Conservation (phyloP, 2,888 invertebrate genomes). For the Nebria salina region DNA sequence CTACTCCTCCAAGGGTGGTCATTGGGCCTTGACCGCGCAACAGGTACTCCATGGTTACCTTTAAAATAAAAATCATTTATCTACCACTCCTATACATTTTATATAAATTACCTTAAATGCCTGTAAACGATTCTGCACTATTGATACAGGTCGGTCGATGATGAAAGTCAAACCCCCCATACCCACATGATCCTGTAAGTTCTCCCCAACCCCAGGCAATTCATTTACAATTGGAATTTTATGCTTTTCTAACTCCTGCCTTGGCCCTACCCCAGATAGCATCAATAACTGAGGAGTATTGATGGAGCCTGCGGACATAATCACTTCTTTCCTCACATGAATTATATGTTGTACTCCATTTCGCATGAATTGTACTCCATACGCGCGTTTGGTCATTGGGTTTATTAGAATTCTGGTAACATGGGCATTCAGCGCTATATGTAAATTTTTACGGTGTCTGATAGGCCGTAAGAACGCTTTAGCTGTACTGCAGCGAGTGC, state of each 20-base stretch:
- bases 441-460: conserved; percentile 78
- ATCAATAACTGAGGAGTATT: conserved; percentile 92
- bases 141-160: conserved; percentile 84
- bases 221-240: conserved; percentile 81
- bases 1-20: conserved; percentile 88
- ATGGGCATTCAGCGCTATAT: conserved; percentile 82
- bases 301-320: conserved; percentile 89
- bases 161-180: conserved; percentile 84
- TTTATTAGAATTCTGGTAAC: conserved; percentile 81
- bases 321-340: conserved; percentile 82
- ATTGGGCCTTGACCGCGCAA: conserved; percentile 83
- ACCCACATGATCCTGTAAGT: conserved; percentile 89
- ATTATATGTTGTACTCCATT: conserved; percentile 76
- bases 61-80: conserved; percentile 71
- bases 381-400: conserved; percentile 77
- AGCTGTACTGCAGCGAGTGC: conserved; percentile 85
- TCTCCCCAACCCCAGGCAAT: conserved; percentile 77
- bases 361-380: conserved; percentile 82
- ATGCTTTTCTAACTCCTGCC: conserved; percentile 72
- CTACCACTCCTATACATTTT: background rate
- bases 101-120: conserved; percentile 50
- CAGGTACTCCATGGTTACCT: conserved; percentile 81
- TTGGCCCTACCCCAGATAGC: conserved; percentile 81
- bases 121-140: conserved; percentile 74
- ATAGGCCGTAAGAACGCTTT: conserved; percentile 87